These are phyloP conservation scores for Protobothrops flavoviridis DNA, from an alignment of 2,113 vertebrate species.

Conservation along the genomic window DNA sequence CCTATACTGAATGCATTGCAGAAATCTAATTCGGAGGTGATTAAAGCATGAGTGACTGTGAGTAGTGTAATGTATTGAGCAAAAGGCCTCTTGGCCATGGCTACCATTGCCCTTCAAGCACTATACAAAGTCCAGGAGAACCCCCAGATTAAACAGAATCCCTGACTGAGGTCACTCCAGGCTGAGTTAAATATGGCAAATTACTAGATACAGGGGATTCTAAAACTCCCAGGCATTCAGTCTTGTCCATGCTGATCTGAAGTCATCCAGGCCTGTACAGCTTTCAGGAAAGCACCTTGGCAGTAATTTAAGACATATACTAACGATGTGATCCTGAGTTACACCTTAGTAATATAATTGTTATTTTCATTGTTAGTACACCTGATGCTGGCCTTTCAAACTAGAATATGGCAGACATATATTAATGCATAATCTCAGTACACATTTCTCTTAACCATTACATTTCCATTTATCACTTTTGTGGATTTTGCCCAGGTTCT, in stretches of 20 bases:
- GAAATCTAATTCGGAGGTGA: not conserved
- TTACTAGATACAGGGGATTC: not conserved
- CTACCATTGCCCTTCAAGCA: not conserved
- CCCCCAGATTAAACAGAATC: not conserved
- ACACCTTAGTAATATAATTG: not conserved
- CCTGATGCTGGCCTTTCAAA: not conserved
- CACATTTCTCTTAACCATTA: not conserved
- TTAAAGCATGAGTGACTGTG: not conserved
- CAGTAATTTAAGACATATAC: not conserved
- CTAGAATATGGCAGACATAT: not conserved
- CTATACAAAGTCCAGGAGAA: not conserved
- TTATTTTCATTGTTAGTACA: not conserved
- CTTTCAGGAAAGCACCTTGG: not conserved
- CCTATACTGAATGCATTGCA: not conserved
- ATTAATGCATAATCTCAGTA: not conserved
- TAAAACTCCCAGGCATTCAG: not conserved
- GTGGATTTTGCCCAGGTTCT: not conserved
- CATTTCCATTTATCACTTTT: not conserved
- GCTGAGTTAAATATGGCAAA: not conserved
- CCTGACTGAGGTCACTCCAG: not conserved
- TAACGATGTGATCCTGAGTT: not conserved
- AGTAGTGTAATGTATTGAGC: not conserved
- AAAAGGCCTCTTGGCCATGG: not conserved
- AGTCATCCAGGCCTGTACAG: not conserved
- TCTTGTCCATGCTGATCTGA: not conserved